phyloP scores from a whole-genome alignment of 2,888 invertebrate species.

The Cheilosia vernalis region DNA sequence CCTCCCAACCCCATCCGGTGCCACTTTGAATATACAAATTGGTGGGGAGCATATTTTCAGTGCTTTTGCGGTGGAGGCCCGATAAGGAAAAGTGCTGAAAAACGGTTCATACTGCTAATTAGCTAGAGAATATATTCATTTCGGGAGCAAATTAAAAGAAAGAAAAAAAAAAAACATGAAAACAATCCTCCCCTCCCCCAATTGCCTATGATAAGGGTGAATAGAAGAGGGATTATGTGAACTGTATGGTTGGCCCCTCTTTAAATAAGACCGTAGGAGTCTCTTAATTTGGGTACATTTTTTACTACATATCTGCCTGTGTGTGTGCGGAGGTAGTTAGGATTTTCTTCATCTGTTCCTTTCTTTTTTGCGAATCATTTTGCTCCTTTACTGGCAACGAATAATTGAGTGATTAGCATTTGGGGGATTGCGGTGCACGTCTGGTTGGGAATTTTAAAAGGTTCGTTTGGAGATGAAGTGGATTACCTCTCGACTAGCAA shows the following conservation, averaged over 20 bases:
- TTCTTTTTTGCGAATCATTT: background rate
- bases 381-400: conserved; percentile 49
- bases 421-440: conserved; percentile 66
- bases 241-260: conserved; percentile 30
- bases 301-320: background rate
- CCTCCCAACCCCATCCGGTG: background rate
- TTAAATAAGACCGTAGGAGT: conserved; percentile 45
- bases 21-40: background rate
- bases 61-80: conserved; percentile 29
- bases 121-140: conserved; percentile 66
- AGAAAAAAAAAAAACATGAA: background rate
- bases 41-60: conserved; percentile 23
- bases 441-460: conserved; percentile 57
- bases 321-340: conserved; percentile 27
- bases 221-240: conserved; percentile 19
- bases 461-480: conserved; percentile 55
- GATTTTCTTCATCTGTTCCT: background rate
- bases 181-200: background rate
- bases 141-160: conserved; percentile 3
- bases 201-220: background rate
- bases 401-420: conserved; percentile 75
- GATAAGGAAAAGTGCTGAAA: conserved; percentile 58
- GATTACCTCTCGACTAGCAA: conserved; percentile 45
- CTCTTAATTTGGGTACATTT: conserved; percentile 55
- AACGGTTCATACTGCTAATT: conserved; percentile 66